Base-by-base conservation (phyloP, 2,113 vertebrate species). In the Rhagologus leucostigma region DNA sequence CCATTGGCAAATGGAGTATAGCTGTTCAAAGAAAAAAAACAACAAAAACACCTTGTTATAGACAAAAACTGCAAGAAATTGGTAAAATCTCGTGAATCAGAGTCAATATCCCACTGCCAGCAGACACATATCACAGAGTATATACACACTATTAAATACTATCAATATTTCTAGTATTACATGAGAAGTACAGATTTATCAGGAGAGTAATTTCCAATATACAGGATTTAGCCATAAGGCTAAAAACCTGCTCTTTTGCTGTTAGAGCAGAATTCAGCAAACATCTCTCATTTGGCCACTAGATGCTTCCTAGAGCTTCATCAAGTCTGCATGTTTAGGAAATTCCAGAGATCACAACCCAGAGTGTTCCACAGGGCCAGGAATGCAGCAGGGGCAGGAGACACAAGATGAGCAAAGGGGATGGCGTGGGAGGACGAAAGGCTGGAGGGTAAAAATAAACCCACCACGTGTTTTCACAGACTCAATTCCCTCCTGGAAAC, bases 1-100 rank as follows among this genome's bases (percentile, higher is more conserved):
- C 99, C 99, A 76, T 99, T 99, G 89, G 99, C 99, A 90, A 99
- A 99, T 20, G 99, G 99, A 44, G 99, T 99, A 95, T 99, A 99
- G 90, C 99, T 99, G 97, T 89, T 49, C 55, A 79, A 83, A 96
- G 69, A 67, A 16, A 52, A 83, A 24, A 35, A 37, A n/a, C 21
- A 26, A 53, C 16, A 86, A 30, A 42, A 82, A 4, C 4, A 9
- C 17, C 13, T 76, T 1, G 1, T 73, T 84, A 60, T 2, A 47
- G 8, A 24, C 2, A 74, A 87, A 83, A 53, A 70, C 33, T 42
- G 41, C 30, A 90, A 93, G 33, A 75, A 81, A 68, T 2, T 26
- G 7, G 29, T n/a, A 64, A 63, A 49, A 52, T 35, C 33, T 59
- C 0, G 0, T 37, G 3, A 67, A 75, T 59, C 35, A 49, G 8